Conservation (phyloP, 1,140 invertebrate genomes). For the Bombus terrestris region DNA sequence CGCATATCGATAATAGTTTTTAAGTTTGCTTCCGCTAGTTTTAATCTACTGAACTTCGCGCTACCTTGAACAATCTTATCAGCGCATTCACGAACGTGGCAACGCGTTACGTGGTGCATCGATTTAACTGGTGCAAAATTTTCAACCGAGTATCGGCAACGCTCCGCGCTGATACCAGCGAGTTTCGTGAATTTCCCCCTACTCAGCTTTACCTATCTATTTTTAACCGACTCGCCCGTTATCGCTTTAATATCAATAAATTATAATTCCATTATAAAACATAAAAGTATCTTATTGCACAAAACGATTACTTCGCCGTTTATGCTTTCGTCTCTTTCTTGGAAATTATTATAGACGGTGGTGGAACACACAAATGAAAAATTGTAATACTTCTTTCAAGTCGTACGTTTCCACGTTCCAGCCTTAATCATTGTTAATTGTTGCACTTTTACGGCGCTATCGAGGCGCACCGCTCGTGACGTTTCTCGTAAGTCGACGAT, state of each 20-base stretch:
- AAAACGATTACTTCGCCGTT: too few relatives aligned
- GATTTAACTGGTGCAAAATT: conserved; percentile 31
- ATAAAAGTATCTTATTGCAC: too few relatives aligned
- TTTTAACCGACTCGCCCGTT: neutral
- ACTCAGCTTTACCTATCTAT: neutral
- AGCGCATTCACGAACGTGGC: conserved; percentile 48
- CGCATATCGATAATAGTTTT: conserved; percentile 14
- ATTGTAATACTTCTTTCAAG: neutral
- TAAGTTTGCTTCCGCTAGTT: neutral
- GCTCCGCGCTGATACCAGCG: neutral
- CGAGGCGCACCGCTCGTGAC: conserved; percentile 1
- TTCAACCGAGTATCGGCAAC: neutral
- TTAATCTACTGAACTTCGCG: conserved; percentile 41
- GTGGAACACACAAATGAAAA: neutral
- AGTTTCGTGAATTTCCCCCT: neutral
- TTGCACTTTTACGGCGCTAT: conserved; percentile 7
- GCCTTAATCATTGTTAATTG: conserved; percentile 7
- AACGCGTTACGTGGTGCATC: conserved; percentile 51
- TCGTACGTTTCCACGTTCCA: neutral
- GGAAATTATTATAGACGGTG: neutral
- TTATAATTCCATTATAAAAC: neutral
- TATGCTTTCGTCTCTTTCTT: neutral
- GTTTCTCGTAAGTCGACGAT: conserved; percentile 10
- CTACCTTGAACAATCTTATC: conserved; percentile 47
- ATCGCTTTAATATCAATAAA: neutral